These are phyloP conservation scores for Choloepus hoffmanni DNA, from an alignment of 2,113 vertebrate species.

Conservation along the genomic window DNA sequence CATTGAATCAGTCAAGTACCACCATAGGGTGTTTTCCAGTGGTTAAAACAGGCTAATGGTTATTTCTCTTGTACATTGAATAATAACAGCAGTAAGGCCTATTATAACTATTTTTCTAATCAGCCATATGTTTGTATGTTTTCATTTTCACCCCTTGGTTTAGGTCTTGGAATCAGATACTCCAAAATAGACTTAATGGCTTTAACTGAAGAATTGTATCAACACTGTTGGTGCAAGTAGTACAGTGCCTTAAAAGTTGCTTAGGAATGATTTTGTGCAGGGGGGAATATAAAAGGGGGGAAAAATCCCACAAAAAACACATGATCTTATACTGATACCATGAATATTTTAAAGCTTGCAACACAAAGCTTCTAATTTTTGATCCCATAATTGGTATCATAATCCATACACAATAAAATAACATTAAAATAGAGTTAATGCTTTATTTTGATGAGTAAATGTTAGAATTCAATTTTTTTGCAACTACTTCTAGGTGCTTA, in stretches of 20 bases:
- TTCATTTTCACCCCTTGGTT: conserved; percentile 30
- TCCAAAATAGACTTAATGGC: conserved; percentile 18
- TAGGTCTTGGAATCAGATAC: conserved; percentile 53
- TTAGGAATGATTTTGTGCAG: conserved; percentile 36
- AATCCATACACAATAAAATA: background rate
- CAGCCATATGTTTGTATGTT: conserved; percentile 35
- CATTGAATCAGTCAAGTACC: conserved; percentile 52
- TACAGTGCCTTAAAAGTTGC: conserved; percentile 20
- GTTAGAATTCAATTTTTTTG: background rate
- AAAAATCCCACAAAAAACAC: background rate
- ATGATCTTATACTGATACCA: background rate
- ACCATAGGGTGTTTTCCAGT: conserved; percentile 64
- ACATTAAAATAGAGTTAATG: background rate
- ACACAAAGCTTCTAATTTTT: background rate
- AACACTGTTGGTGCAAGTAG: background rate
- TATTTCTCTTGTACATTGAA: conserved; percentile 69
- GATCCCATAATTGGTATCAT: background rate
- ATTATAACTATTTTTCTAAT: conserved; percentile 63
- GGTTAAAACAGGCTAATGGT: conserved; percentile 65
- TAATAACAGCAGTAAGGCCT: conserved; percentile 62
- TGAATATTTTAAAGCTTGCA: background rate
- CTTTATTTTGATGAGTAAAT: conserved; percentile 38
- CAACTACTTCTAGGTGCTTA: background rate
- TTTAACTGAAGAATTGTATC: conserved; percentile 53
- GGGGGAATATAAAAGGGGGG: background rate